Evolutionary conservation across 2,797 vertebrate genomes (phyloP).

Genomic region (Tadarida brasiliensis): DNA sequence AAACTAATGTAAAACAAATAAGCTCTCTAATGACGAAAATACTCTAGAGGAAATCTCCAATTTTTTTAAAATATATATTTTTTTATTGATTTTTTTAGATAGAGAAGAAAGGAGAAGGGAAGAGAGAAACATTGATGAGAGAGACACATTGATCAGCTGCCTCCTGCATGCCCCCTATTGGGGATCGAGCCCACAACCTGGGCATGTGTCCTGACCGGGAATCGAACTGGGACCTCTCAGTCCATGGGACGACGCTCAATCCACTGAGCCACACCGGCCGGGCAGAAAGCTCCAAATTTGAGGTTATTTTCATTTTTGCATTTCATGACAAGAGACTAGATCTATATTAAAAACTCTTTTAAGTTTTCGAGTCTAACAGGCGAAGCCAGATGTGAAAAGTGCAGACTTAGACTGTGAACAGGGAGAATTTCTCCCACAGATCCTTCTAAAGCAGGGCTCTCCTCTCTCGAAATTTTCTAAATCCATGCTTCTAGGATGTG

Average conservation of each 20-base stretch:
- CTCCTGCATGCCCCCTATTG: too few relatives aligned
- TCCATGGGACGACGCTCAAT: too few relatives aligned
- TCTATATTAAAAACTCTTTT: constrained; percentile 1
- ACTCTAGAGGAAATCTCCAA: neutral
- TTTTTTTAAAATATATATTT: neutral
- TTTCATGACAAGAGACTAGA: neutral
- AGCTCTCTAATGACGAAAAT: neutral
- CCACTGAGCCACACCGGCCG: too few relatives aligned
- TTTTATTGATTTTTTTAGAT: too few relatives aligned
- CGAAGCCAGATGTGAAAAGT: neutral
- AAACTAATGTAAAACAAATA: neutral
- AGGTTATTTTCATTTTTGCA: neutral
- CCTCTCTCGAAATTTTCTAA: neutral
- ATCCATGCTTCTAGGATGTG: neutral
- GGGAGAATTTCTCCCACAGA: neutral
- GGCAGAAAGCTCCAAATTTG: neutral
- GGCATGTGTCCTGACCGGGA: too few relatives aligned
- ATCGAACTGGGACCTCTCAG: too few relatives aligned
- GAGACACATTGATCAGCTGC: too few relatives aligned
- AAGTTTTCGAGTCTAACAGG: neutral
- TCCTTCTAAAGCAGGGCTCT: neutral
- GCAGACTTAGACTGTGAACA: neutral
- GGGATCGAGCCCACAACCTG: too few relatives aligned
- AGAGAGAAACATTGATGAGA: too few relatives aligned
- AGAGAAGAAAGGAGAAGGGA: too few relatives aligned